phyloP scores from a whole-genome alignment of 53 echinoderm and acorn worm genomes.

The Mesocentrotus franciscanus region DNA sequence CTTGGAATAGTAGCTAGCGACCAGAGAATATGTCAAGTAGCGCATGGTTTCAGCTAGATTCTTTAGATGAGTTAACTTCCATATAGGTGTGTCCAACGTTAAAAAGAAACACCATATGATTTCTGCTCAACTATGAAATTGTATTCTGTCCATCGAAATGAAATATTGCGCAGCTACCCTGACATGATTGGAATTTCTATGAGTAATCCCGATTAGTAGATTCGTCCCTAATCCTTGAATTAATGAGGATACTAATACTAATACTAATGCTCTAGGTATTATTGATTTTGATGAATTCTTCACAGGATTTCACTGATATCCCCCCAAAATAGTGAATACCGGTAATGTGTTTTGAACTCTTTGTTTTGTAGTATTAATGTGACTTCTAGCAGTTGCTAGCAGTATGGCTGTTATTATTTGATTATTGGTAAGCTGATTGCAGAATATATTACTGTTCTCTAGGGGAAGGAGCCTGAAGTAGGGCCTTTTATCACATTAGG shows the following conservation, averaged over 20 bases:
- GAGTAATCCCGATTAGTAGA: background rate
- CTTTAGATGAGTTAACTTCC: background rate
- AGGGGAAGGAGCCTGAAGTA: background rate
- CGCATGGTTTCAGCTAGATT: background rate
- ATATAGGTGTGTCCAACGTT: background rate
- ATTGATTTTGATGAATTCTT: background rate
- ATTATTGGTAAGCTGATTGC: background rate
- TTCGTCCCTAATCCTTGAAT: background rate
- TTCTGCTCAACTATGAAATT: slow-evolving; percentile 3
- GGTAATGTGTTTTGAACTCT: background rate
- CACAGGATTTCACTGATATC: background rate
- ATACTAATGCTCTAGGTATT: background rate
- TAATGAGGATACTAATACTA: background rate
- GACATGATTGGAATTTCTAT: background rate
- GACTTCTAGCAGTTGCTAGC: background rate
- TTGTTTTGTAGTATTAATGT: background rate
- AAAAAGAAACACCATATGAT: background rate
- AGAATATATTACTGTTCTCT: background rate
- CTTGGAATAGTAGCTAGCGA: background rate
- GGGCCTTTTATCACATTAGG: background rate
- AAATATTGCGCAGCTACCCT: background rate
- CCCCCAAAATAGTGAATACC: background rate
- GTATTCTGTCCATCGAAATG: background rate
- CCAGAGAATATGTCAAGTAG: background rate
- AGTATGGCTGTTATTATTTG: background rate